Evolutionary conservation across 1,140 invertebrate genomes (phyloP).

Genomic region (Heliothis virescens): DNA sequence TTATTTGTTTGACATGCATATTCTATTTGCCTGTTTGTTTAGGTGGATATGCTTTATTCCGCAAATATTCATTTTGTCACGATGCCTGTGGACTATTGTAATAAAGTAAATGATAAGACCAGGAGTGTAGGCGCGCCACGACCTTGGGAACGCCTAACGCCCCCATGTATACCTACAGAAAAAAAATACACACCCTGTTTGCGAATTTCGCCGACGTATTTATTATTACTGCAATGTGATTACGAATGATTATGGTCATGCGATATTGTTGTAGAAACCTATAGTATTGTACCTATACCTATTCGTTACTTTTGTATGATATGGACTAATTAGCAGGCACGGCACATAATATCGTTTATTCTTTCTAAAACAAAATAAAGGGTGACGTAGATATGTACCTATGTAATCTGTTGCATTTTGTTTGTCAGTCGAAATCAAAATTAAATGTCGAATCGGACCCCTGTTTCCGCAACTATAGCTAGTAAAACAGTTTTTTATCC

Average conservation of each 20-base stretch:
- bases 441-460: too few species aligned
- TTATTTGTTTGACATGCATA: background rate
- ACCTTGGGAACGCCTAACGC: slow-evolving; percentile 42
- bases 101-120: slow-evolving; percentile 7
- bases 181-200: slow-evolving; percentile 25
- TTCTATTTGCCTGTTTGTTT: background rate
- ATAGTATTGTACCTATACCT: background rate
- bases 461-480: too few species aligned
- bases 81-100: background rate
- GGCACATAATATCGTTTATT: too few species aligned
- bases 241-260: slow-evolving; percentile 19
- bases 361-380: too few species aligned
- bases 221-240: slow-evolving; percentile 16
- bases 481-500: too few species aligned
- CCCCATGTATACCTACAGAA: background rate
- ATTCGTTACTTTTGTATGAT: background rate
- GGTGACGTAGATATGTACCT: too few species aligned
- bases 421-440: too few species aligned
- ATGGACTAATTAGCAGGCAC: background rate
- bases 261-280: slow-evolving; percentile 8
- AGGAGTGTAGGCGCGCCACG: slow-evolving; percentile 33
- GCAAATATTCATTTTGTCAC: slow-evolving; percentile 10
- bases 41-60: background rate
- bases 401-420: too few species aligned
- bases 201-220: slow-evolving; percentile 17